Conservation (phyloP, 2,888 invertebrate species). For the Caenorhabditis sp. region DNA sequence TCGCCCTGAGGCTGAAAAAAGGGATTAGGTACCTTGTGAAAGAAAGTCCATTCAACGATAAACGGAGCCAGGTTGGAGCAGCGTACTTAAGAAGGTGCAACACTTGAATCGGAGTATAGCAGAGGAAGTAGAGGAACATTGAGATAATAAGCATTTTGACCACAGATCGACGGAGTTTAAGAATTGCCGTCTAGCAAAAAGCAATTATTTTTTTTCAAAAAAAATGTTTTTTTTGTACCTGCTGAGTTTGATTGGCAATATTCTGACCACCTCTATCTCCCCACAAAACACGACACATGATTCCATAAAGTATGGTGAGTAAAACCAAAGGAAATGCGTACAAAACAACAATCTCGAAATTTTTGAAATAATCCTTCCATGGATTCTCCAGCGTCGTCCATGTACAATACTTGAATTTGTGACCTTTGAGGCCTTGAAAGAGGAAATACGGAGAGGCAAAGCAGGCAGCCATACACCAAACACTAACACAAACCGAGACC, state of each 20-base stretch:
- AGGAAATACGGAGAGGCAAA: conserved; percentile 54
- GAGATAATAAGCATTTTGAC: conserved; percentile 73
- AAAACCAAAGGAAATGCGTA: conserved; percentile 59
- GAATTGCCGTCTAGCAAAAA: no score
- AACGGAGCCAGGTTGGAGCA: conserved; percentile 45
- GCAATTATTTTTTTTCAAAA: no score
- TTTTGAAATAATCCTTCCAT: conserved; percentile 44
- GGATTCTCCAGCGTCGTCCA: conserved; percentile 45
- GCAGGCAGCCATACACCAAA: conserved; percentile 52
- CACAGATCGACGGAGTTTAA: conserved; percentile 71
- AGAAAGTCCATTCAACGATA: conserved; percentile 51
- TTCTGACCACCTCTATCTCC: conserved; percentile 45
- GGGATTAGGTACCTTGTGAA: conserved; percentile 50
- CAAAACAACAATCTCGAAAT: conserved; percentile 53
- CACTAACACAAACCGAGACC: conserved; percentile 35
- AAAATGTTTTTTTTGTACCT: no score
- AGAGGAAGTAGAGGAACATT: conserved; percentile 72
- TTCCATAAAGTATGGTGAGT: conserved; percentile 54
- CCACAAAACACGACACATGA: conserved; percentile 57
- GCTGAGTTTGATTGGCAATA: conserved; percentile 57
- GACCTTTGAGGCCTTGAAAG: conserved; percentile 39
- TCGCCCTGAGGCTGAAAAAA: no score
- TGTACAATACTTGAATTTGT: conserved; percentile 42
- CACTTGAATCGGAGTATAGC: conserved; percentile 72
- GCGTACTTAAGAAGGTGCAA: conserved; percentile 6